Evolutionary conservation across 2,888 invertebrate species (phyloP).

Genomic region (Chesias legatella): DNA sequence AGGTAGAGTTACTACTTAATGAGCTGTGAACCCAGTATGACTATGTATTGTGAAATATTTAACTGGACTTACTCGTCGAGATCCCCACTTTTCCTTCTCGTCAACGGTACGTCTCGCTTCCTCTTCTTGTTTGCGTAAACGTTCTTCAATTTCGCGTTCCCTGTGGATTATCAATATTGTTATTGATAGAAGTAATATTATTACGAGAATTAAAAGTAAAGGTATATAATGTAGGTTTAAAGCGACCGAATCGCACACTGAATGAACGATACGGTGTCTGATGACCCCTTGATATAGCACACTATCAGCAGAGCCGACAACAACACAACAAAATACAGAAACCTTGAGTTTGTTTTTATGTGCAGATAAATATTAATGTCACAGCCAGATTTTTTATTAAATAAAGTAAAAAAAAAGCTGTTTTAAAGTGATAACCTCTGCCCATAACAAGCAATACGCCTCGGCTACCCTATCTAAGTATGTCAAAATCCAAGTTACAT

Average conservation of each 20-base stretch:
- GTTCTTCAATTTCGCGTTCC: constrained; percentile 95
- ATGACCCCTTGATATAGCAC: constrained; percentile 55
- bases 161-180: constrained; percentile 34
- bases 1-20: no score
- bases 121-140: constrained; percentile 84
- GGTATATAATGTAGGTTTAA: constrained; percentile 52
- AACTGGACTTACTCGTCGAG: constrained; percentile 28
- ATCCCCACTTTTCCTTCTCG: constrained; percentile 70
- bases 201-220: neutral
- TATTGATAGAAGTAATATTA: no score
- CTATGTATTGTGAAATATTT: no score
- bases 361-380: constrained; percentile 32
- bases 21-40: no score
- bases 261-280: constrained; percentile 52
- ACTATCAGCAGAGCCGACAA: constrained; percentile 29
- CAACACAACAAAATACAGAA: constrained; percentile 38
- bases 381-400: no score
- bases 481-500: no score
- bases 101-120: constrained; percentile 60
- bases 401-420: neutral
- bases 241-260: constrained; percentile 56
- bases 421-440: no score
- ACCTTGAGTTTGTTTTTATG: constrained; percentile 42
- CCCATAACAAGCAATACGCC: no score
- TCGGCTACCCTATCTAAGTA: no score